A percentile compares a stretch with the other conserved stretches of the same genome.
phyloP scores from a whole-genome alignment of 2,797 vertebrate genomes.

The Peromyscus aztecus region DNA sequence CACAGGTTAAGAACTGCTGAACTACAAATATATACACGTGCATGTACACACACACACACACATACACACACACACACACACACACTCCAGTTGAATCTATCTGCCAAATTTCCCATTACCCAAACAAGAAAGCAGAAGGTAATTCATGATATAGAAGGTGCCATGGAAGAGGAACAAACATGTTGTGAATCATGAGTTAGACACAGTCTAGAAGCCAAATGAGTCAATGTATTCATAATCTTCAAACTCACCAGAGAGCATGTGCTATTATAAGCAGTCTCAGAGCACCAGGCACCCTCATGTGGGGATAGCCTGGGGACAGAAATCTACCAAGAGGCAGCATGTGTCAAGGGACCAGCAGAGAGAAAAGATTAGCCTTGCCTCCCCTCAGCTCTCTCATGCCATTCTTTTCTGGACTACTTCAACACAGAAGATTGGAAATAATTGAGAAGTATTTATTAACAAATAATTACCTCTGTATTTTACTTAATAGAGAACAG shows the following conservation, averaged over 20 bases:
- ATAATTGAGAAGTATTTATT: not conserved
- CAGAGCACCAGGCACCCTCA: not conserved
- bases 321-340: not conserved
- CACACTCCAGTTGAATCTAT: not conserved
- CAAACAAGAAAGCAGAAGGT: not conserved
- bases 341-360: not conserved
- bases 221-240: not conserved
- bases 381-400: no score
- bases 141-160: not conserved
- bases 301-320: not conserved
- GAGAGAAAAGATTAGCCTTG: not conserved
- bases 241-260: not conserved
- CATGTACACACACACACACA: not conserved
- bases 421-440: not conserved
- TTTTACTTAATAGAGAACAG: conserved; percentile 17
- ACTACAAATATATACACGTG: not conserved
- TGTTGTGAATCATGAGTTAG: not conserved
- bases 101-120: not conserved
- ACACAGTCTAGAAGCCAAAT: not conserved
- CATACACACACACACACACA: not conserved
- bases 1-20: not conserved
- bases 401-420: not conserved
- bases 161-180: not conserved
- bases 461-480: not conserved
- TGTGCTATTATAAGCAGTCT: not conserved